Evolutionary conservation across 2,888 invertebrate genomes (phyloP), one percentile per base, ranked within the genome.

Genomic region (Temnothorax unifasciatus): DNA sequence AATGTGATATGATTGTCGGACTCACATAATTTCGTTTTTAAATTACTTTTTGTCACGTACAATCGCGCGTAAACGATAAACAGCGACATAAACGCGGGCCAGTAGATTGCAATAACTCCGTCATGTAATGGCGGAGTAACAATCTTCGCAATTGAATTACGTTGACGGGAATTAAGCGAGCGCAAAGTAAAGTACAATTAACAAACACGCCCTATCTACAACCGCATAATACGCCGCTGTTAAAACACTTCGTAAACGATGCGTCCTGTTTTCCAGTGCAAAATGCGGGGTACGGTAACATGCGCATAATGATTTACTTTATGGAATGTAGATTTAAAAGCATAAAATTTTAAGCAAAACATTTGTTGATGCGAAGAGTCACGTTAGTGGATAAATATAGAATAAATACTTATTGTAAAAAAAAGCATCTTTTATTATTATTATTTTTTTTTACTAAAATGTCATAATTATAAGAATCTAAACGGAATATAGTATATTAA

Each of bases 131-230:
- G 34, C 44, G 21, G 29, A 79, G 21, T 34, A 79, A 68, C 54
- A 77, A 68, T 77, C 69, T 77, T 44, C 44, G 44, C 69, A 38
- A 79, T 79, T 34, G 34, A 69, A 47, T 79, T 79, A 79, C 57
- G 34, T 59, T 25, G 47, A 5, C n/a, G 44, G 21, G 29, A 77
- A 77, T 68, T 54, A 77, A 77, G 54, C 41, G 29, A 29, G 29
- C 68, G 47, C 29, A 34, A 76, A 76, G 41, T 54, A 44, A 79
- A 69, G n/a, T 57, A 69, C 68, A 57, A 68, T 79, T 79, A 44
- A 47, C 44, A 79, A 79, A 69, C 47, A 69, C 18, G 52, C 52
- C 41, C 8, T 69, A 47, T 15, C 69, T 25, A 63, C 29, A 38
- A 64, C 25, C 50, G 38, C 63, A 25, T 52, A 76, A 76, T 76